These are phyloP conservation scores for Micrastur ruficollis DNA, from an alignment of 2,797 vertebrate genomes.

Conservation along the genomic window DNA sequence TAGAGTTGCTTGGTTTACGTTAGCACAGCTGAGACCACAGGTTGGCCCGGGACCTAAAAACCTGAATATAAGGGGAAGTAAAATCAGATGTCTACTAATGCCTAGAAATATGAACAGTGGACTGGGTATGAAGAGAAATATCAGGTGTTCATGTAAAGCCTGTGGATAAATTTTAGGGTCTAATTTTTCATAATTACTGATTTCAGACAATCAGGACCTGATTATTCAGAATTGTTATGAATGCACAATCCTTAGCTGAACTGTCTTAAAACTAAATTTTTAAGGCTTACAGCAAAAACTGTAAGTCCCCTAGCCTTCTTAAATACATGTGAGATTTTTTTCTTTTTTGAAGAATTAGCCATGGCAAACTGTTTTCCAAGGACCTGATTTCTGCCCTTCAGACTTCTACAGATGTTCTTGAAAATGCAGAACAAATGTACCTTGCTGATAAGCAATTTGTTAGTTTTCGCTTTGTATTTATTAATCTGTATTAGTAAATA, in stretches of 20 bases:
- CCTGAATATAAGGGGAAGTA: not conserved
- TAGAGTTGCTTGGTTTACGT: not conserved
- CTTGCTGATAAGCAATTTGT: not conserved
- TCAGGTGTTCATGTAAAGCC: not conserved
- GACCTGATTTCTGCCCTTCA: not conserved
- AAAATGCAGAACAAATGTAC: not conserved
- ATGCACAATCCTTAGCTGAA: not conserved
- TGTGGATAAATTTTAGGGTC: not conserved
- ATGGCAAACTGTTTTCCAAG: not conserved
- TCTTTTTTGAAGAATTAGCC: not conserved
- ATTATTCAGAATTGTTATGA: not conserved
- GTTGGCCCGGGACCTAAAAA: not conserved
- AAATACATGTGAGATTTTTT: not conserved
- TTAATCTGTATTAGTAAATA: not conserved
- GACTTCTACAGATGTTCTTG: not conserved
- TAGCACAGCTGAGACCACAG: not conserved
- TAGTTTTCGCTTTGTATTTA: not conserved
- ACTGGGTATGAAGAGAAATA: not conserved
- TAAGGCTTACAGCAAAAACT: not conserved
- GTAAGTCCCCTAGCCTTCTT: not conserved
- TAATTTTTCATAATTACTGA: not conserved
- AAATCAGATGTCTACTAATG: not conserved
- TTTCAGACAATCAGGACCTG: not conserved
- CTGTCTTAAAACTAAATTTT: not conserved
- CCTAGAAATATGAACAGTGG: not conserved